These are phyloP conservation scores for Pogonus chalceus DNA, from an alignment of 1,140 invertebrate genomes.

Conservation along the genomic window DNA sequence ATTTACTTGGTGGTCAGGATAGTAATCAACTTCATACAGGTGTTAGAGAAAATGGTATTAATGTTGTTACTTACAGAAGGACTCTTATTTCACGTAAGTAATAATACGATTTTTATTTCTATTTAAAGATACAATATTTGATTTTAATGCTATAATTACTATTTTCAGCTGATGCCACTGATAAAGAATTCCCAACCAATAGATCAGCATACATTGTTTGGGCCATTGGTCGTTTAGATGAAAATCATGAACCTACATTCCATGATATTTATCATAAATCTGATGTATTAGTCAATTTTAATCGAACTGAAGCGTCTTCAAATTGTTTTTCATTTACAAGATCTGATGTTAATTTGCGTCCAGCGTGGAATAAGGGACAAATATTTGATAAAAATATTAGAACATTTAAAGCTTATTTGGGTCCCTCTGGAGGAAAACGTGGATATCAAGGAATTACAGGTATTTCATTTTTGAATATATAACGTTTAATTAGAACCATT, in stretches of 20 bases:
- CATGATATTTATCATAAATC: slow-evolving; percentile 71
- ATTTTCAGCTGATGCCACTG: slow-evolving; percentile 60
- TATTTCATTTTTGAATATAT: slow-evolving; percentile 27
- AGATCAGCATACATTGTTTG: slow-evolving; percentile 63
- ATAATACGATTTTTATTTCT: slow-evolving; percentile 3
- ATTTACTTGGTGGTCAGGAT: slow-evolving; percentile 62
- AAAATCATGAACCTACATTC: slow-evolving; percentile 69
- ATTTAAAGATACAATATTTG: background rate
- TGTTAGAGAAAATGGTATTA: slow-evolving; percentile 60
- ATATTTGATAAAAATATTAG: slow-evolving; percentile 70
- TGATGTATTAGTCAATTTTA: slow-evolving; percentile 56
- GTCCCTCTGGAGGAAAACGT: slow-evolving; percentile 64
- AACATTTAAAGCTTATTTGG: slow-evolving; percentile 65
- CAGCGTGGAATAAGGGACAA: slow-evolving; percentile 64
- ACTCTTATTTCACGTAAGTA: slow-evolving; percentile 59
- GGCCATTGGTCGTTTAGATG: slow-evolving; percentile 73
- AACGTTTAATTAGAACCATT: background rate
- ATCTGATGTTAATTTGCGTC: slow-evolving; percentile 31
- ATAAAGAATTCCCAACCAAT: slow-evolving; percentile 62
- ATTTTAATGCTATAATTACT: slow-evolving; percentile 1
- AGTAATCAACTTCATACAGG: slow-evolving; percentile 67
- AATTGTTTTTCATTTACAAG: slow-evolving; percentile 62
- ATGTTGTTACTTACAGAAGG: slow-evolving; percentile 66
- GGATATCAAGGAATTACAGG: slow-evolving; percentile 71
- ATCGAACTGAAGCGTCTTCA: slow-evolving; percentile 48